phyloP scores from a whole-genome alignment of 1,140 invertebrate genomes.

The Pogonomyrmex californicus region DNA sequence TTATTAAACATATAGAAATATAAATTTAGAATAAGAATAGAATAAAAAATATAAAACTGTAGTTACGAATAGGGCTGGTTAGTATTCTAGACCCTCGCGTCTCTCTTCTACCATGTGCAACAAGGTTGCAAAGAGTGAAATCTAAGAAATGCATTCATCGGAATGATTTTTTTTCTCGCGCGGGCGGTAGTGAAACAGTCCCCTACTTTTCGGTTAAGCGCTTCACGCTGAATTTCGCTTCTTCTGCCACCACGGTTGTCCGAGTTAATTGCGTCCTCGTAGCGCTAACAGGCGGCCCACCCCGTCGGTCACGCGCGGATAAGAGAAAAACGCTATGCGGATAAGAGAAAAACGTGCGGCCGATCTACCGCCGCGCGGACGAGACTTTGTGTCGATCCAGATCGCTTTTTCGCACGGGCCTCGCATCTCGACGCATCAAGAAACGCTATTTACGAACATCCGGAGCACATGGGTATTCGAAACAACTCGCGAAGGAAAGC shows the following conservation, averaged over 20 bases:
- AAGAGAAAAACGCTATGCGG: conserved; percentile 59
- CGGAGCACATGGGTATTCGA: not conserved
- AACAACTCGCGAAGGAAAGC: not conserved
- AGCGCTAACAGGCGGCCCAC: conserved; percentile 70
- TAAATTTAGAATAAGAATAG: not conserved
- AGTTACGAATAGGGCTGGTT: not conserved
- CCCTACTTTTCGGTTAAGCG: conserved; percentile 72
- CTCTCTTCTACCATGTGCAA: not conserved
- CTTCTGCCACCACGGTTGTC: conserved; percentile 68
- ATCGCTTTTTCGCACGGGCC: conserved; percentile 51
- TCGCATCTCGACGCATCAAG: conserved; percentile 43
- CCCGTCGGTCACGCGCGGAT: conserved; percentile 61
- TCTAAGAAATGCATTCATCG: not conserved
- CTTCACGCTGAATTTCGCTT: conserved; percentile 79
- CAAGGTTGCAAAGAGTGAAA: not conserved
- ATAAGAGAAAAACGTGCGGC: conserved; percentile 52
- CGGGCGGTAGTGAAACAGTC: not conserved
- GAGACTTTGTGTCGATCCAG: conserved; percentile 48
- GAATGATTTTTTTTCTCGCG: conserved; percentile 29
- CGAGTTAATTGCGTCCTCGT: conserved; percentile 75
- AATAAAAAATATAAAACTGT: not conserved
- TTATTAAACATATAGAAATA: not conserved
- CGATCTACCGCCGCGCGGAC: conserved; percentile 37
- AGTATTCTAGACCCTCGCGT: not conserved
- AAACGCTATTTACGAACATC: conserved; percentile 55